Conservation (phyloP, 2,113 vertebrate species). For the Oryzias melastigma region DNA sequence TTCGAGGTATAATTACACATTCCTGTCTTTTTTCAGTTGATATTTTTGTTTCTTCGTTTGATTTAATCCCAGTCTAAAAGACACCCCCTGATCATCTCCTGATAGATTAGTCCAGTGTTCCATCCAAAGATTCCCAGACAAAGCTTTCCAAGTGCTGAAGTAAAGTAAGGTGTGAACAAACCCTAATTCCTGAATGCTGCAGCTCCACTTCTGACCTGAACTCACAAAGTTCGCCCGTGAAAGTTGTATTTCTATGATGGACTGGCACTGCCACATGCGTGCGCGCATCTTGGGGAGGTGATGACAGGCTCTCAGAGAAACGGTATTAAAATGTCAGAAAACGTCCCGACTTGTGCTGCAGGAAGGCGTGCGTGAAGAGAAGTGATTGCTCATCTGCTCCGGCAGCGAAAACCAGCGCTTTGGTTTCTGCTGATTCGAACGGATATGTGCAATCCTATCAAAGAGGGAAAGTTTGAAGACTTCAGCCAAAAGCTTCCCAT, state of each 20-base stretch:
- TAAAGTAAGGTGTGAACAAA: background rate
- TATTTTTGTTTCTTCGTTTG: too few species aligned
- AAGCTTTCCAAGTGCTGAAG: slow-evolving; percentile 1
- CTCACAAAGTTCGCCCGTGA: background rate
- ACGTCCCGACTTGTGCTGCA: slow-evolving; percentile 7
- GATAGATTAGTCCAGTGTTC: too few species aligned
- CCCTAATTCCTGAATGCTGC: background rate
- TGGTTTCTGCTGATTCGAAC: slow-evolving; percentile 30
- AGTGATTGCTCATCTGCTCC: background rate
- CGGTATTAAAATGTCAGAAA: slow-evolving; percentile 13
- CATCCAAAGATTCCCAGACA: background rate
- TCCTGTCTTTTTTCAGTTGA: too few species aligned
- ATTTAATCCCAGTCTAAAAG: too few species aligned
- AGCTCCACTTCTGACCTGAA: slow-evolving; percentile 6
- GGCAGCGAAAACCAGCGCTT: slow-evolving; percentile 1
- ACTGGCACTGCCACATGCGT: background rate
- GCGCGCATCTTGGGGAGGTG: background rate
- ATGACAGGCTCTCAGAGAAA: slow-evolving; percentile 13
- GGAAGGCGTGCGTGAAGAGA: slow-evolving; percentile 10
- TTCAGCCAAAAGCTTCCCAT: slow-evolving; percentile 42
- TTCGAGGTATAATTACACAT: too few species aligned
- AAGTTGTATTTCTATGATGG: background rate
- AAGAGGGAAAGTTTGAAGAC: slow-evolving; percentile 8
- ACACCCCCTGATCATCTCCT: too few species aligned
- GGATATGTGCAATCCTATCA: slow-evolving; percentile 48